phyloP scores from a whole-genome alignment of 1,140 invertebrate genomes.

The Brachionus sp. region DNA sequence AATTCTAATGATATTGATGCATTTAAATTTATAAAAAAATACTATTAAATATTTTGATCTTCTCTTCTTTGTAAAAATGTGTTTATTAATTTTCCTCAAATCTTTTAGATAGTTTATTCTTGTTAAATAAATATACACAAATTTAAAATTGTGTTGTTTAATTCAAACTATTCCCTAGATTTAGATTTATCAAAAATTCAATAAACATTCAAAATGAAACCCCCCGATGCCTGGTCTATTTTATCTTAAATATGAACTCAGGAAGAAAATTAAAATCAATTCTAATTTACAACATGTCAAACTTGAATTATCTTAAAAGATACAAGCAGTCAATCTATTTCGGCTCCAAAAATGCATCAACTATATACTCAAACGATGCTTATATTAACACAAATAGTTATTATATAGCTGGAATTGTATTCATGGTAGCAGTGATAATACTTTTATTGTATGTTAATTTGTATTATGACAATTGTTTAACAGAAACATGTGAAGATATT shows the following conservation, averaged over 20 bases:
- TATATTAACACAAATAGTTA: constrained; percentile 2
- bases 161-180: background rate
- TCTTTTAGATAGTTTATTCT: background rate
- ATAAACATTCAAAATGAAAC: background rate
- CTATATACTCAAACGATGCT: background rate
- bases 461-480: constrained; percentile 20
- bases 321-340: background rate
- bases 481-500: constrained; percentile 16
- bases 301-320: background rate
- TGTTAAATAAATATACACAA: background rate
- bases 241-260: background rate
- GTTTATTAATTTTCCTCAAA: background rate
- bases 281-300: background rate
- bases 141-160: background rate
- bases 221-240: background rate
- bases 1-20: background rate
- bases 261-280: background rate
- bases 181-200: background rate
- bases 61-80: background rate
- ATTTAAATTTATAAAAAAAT: background rate
- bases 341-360: background rate
- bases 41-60: background rate
- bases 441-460: constrained; percentile 44
- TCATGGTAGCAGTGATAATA: constrained; percentile 32
- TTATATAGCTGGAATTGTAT: constrained; percentile 11